A percentile compares a stretch with the other conserved stretches of the same genome.
Conservation (phyloP, 2,888 invertebrate species). For the Gymnoscelis rufifasciata region DNA sequence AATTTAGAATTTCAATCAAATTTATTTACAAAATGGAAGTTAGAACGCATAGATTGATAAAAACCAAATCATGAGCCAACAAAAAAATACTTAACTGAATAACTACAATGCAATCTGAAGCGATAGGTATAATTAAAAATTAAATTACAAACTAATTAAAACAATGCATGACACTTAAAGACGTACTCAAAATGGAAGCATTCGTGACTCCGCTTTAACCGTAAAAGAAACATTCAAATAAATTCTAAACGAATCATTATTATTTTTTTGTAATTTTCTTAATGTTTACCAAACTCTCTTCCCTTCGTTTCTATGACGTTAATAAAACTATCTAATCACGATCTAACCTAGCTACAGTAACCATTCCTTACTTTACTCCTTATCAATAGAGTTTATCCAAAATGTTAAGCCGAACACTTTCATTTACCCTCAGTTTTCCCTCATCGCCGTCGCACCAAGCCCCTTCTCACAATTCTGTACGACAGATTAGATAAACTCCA, state of each 20-base stretch:
- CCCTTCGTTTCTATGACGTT: constrained; percentile 70
- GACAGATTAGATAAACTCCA: constrained; percentile 27
- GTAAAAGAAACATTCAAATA: constrained; percentile 48
- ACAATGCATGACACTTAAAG: constrained; percentile 64
- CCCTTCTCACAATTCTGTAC: constrained; percentile 8
- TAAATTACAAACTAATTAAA: constrained; percentile 48
- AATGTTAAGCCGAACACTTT: constrained; percentile 28
- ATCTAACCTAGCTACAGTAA: constrained; percentile 57
- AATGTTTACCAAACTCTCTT: constrained; percentile 37
- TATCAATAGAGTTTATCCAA: constrained; percentile 42
- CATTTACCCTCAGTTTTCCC: constrained; percentile 10
- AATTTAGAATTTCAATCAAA: constrained; percentile 45
- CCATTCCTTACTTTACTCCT: constrained; percentile 47
- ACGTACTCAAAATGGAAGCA: constrained; percentile 62
- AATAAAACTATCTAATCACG: constrained; percentile 57
- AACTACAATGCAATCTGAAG: constrained; percentile 52
- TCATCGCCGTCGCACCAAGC: constrained; percentile 6
- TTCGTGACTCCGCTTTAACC: constrained; percentile 59
- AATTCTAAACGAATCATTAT: constrained; percentile 53
- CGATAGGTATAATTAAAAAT: constrained; percentile 59
- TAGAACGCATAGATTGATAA: constrained; percentile 39
- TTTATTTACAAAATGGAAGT: constrained; percentile 56
- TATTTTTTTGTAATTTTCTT: constrained; percentile 40
- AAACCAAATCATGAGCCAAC: constrained; percentile 46
- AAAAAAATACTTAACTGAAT: constrained; percentile 48